Evolutionary conservation across 1,140 invertebrate species (phyloP).

Genomic region (Diprion similis): DNA sequence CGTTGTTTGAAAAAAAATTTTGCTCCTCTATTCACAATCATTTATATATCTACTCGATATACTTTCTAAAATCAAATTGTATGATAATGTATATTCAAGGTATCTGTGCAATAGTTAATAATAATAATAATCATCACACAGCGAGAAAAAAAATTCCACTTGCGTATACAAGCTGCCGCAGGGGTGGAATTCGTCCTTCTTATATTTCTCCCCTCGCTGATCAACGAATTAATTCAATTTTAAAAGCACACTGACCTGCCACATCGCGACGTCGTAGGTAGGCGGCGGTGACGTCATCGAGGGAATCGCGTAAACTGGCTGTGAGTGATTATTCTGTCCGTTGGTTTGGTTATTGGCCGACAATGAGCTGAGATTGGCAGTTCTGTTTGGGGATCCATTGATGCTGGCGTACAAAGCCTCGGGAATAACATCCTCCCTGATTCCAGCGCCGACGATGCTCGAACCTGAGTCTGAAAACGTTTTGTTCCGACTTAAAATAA

Average conservation of each 20-base stretch:
- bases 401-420: slow-evolving; percentile 53
- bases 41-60: too few species aligned
- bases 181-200: too few species aligned
- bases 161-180: too few species aligned
- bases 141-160: too few species aligned
- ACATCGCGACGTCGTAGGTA: slow-evolving; percentile 56
- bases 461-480: slow-evolving; percentile 48
- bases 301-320: slow-evolving; percentile 50
- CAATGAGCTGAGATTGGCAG: slow-evolving; percentile 28
- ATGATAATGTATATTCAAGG: too few species aligned
- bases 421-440: slow-evolving; percentile 46
- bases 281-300: slow-evolving; percentile 60
- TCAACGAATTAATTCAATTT: neutral
- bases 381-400: slow-evolving; percentile 35
- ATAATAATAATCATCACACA: too few species aligned
- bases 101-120: too few species aligned
- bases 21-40: too few species aligned
- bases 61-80: too few species aligned
- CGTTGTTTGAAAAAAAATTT: too few species aligned
- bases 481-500: neutral
- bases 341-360: slow-evolving; percentile 31
- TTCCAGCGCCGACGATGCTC: slow-evolving; percentile 43
- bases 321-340: slow-evolving; percentile 34
- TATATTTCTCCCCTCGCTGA: too few species aligned
- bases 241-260: slow-evolving; percentile 45